A percentile compares a stretch with the other conserved stretches of the same genome.
Evolutionary conservation across 2,888 invertebrate genomes (phyloP).

Genomic region (Microdon myrmicae): DNA sequence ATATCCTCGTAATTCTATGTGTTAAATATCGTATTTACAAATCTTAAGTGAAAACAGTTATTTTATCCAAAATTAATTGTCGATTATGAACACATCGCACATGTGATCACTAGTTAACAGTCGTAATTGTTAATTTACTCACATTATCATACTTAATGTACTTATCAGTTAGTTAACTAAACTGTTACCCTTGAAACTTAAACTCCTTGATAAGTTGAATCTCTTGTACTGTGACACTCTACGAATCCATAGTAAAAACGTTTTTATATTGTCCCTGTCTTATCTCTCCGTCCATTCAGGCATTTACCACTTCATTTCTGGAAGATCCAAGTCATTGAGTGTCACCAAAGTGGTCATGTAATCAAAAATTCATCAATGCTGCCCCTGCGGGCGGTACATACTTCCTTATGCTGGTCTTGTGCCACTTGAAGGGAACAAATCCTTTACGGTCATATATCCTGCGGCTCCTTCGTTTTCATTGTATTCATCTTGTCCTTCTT

Average conservation of each 20-base stretch:
- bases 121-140: no score
- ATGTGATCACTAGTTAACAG: no score
- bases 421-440: conserved; percentile 26
- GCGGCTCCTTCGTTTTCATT: conserved; percentile 3
- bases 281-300: conserved; percentile 6
- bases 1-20: no score
- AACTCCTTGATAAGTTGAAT: no score
- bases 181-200: no score
- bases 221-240: no score
- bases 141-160: no score
- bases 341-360: conserved; percentile 36
- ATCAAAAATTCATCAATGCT: conserved; percentile 44
- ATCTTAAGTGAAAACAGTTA: no score
- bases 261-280: conserved; percentile 8
- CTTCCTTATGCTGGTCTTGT: background rate
- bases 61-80: no score
- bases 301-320: conserved; percentile 35
- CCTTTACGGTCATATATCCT: conserved; percentile 22
- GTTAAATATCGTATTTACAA: no score
- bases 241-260: conserved; percentile 8
- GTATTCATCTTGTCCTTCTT: background rate
- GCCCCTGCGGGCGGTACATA: conserved; percentile 14
- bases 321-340: conserved; percentile 19
- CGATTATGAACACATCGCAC: no score
- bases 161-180: no score